phyloP scores from a whole-genome alignment of 64 coral and sea anemone genomes.

The Montipora capricornis region DNA sequence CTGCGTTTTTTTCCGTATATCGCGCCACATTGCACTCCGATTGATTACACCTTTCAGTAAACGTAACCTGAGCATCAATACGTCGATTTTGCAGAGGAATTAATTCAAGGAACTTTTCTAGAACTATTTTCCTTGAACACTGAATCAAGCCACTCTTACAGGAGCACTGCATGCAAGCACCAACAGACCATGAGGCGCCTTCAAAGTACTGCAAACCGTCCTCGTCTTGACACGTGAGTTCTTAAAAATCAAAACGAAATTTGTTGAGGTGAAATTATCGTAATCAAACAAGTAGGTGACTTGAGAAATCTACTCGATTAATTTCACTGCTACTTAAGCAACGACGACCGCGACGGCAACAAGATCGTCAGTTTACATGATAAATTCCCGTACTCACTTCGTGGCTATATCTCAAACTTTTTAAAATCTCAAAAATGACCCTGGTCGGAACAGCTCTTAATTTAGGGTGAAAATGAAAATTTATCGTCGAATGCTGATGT shows the following conservation, averaged over 20 bases:
- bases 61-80: not conserved
- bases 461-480: no score
- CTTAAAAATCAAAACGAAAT: not conserved
- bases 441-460: no score
- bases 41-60: conserved; percentile 10
- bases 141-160: not conserved
- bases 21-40: not conserved
- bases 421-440: no score
- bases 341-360: no score
- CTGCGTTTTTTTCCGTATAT: not conserved
- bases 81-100: not conserved
- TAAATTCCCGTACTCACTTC: no score
- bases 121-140: not conserved
- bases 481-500: no score
- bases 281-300: no score
- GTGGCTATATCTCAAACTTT: no score
- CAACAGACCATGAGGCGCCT: conserved; percentile 23
- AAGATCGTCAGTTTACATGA: no score
- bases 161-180: conserved; percentile 10
- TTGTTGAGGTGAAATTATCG: no score
- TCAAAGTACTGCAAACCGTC: conserved; percentile 30
- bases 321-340: no score
- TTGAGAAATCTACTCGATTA: no score
- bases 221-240: conserved; percentile 29
- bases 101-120: not conserved